Evolutionary conservation across 2,888 invertebrate species (phyloP).

Genomic region (Hirtodrosophila histrioides): DNA sequence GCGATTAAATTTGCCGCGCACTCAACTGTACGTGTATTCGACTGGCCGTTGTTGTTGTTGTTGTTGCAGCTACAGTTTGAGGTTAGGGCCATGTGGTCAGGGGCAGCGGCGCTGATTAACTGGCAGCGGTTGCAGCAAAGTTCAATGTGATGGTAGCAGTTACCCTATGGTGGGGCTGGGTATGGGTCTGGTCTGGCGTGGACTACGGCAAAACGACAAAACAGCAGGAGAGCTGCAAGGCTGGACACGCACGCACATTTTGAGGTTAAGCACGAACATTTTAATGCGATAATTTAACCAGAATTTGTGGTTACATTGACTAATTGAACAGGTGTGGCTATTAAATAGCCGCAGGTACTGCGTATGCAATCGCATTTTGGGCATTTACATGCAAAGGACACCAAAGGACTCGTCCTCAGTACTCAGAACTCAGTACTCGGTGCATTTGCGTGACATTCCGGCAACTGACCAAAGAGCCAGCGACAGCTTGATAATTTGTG

Average conservation of each 20-base stretch:
- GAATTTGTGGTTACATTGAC: conserved; percentile 84
- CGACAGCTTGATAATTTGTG: conserved; percentile 83
- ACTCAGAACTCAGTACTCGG: conserved; percentile 2
- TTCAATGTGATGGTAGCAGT: conserved; percentile 59
- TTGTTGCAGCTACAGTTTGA: conserved; percentile 24
- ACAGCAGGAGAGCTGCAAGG: conserved; percentile 49
- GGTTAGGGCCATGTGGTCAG: conserved; percentile 54
- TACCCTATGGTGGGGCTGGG: conserved; percentile 18
- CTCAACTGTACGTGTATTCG: conserved; percentile 61
- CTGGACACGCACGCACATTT: conserved; percentile 71
- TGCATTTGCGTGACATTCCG: conserved; percentile 75
- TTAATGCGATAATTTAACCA: conserved; percentile 84
- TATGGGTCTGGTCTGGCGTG: conserved; percentile 5
- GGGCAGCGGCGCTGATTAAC: conserved; percentile 72
- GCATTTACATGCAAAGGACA: conserved; percentile 56
- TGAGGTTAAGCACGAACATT: conserved; percentile 83
- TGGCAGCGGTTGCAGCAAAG: conserved; percentile 67
- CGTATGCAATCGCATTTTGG: conserved; percentile 63
- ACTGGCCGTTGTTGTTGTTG: conserved; percentile 11
- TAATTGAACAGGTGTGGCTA: conserved; percentile 84
- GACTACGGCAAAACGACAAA: conserved; percentile 13
- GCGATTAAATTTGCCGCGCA: conserved; percentile 70
- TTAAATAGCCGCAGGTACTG: conserved; percentile 77
- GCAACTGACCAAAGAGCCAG: conserved; percentile 51
- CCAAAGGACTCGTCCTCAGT: conserved; percentile 22